phyloP scores from a whole-genome alignment of 2,797 vertebrate species.

The Serranus cabrilla region DNA sequence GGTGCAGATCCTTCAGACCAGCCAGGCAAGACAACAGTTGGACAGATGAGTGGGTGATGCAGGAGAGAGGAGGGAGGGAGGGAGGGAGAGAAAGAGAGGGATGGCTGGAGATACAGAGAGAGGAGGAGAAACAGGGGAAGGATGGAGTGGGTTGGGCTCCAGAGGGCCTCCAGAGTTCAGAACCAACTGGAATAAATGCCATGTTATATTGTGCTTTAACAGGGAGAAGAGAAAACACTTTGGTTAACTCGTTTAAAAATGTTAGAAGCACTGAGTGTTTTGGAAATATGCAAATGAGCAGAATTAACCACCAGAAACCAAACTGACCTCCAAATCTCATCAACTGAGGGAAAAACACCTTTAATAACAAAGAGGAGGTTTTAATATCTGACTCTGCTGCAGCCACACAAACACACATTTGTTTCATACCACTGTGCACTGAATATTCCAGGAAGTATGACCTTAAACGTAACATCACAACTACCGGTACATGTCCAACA shows the following conservation, averaged over 20 bases:
- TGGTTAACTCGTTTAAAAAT: not conserved
- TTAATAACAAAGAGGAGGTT: not conserved
- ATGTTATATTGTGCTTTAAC: not conserved
- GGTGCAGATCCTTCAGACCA: conserved; percentile 30
- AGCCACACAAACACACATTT: not conserved
- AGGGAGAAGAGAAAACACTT: not conserved
- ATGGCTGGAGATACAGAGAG: conserved; percentile 34
- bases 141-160: conserved; percentile 64
- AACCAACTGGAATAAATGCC: not conserved
- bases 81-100: conserved; percentile 26
- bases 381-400: not conserved
- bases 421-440: not conserved
- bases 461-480: not conserved
- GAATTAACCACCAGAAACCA: not conserved
- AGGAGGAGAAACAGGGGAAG: conserved; percentile 53
- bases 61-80: conserved; percentile 65
- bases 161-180: not conserved
- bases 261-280: not conserved
- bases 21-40: conserved; percentile 31
- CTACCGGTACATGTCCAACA: not conserved
- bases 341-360: not conserved
- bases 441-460: not conserved
- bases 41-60: conserved; percentile 53
- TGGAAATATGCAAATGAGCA: not conserved
- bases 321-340: not conserved